Evolutionary conservation across 2,797 vertebrate species (phyloP), one percentile per base, ranked within the genome.

Genomic region (Orestias chungarensis): DNA sequence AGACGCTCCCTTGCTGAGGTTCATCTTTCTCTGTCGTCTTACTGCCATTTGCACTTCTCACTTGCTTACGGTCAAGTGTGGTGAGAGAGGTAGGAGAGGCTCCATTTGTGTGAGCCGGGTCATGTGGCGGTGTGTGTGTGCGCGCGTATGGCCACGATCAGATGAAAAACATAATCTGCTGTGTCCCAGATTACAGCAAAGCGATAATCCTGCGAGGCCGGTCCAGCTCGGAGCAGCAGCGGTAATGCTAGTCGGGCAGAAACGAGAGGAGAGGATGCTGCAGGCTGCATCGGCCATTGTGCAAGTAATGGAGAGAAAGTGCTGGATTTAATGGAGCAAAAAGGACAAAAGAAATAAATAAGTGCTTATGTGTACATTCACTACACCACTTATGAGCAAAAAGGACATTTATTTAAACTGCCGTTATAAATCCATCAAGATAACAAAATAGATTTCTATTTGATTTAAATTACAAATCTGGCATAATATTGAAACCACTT

Each of bases 131-230:
- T 23, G 72, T 57, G 47, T 50, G 69, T 69, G 54, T 73, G 61
- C 49, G 69, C 38, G 70, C 79, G 75, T 40, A 17, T 61, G 40
- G 35, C 38, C 67, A 76, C 71, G n/a, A 75, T 77, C 83, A 87
- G 82, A 89, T 88, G 83, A 88, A 91, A 87, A 86, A 82, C 79
- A 78, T 95, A 95, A 95, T 95, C 94, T 93, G 91, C 86, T 80
- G 85, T 93, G 94, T 87, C 93, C 94, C 91, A 94, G 94, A 95
- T 95, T 95, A 93, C 78, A 86, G 88, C 23, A 2, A 70, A 82
- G 83, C 72, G 7, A 80, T 94, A 94, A 95, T 94, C 93, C 91
- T 85, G 83, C 62, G 78, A 81, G 80, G 88, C 76, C 82, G 23
- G 83, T 82, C 87, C 84, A 75, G 72, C 31, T 75, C 72, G 72